Evolutionary conservation across 2,888 invertebrate genomes (phyloP).

Genomic region (Idaea straminata): DNA sequence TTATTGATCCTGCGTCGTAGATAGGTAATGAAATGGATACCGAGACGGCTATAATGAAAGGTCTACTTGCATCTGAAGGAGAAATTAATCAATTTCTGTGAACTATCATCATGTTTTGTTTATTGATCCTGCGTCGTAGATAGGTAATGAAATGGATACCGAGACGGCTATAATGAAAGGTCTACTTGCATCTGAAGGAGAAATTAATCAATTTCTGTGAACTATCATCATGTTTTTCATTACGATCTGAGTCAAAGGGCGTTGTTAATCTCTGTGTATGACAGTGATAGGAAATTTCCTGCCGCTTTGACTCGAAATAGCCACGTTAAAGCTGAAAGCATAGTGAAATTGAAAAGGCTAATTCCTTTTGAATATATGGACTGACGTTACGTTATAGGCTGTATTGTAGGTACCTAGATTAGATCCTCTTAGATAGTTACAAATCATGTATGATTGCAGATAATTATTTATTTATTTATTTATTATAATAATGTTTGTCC

Average conservation of each 20-base stretch:
- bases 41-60: constrained; percentile 13
- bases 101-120: constrained; percentile 40
- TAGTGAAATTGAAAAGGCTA: constrained; percentile 4
- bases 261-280: constrained; percentile 22
- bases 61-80: constrained; percentile 15
- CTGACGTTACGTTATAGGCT: not conserved
- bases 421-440: no score
- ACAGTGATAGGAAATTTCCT: constrained; percentile 26
- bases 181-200: constrained; percentile 15
- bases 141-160: constrained; percentile 44
- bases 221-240: constrained; percentile 14
- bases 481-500: no score
- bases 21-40: constrained; percentile 44
- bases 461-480: no score
- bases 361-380: not conserved
- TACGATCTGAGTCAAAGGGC: constrained; percentile 11
- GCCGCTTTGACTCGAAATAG: constrained; percentile 11
- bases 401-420: not conserved
- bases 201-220: constrained; percentile 17
- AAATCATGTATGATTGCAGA: no score
- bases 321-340: constrained; percentile 7
- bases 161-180: constrained; percentile 13
- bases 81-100: constrained; percentile 17
- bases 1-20: constrained; percentile 41
- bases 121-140: constrained; percentile 38